Evolutionary conservation across 2,888 invertebrate genomes (phyloP).

Genomic region (Oxystoma pomonae): DNA sequence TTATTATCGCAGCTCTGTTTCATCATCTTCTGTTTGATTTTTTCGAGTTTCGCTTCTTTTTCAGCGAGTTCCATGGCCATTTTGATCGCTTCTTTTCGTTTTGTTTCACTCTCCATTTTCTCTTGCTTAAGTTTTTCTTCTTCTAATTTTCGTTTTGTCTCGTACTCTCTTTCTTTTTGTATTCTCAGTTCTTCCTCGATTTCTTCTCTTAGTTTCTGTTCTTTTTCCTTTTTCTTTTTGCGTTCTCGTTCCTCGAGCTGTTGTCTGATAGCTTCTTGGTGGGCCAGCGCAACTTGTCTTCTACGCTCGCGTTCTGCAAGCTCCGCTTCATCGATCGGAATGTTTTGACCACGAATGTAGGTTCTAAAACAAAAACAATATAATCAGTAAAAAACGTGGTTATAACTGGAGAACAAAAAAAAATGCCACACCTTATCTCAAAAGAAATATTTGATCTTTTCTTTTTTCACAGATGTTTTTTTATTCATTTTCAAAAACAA

Average conservation of each 20-base stretch:
- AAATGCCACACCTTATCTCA: too few species aligned
- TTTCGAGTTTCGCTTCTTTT: slow-evolving; percentile 57
- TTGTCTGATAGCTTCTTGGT: slow-evolving; percentile 80
- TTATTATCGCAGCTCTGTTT: slow-evolving; percentile 31
- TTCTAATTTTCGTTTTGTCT: slow-evolving; percentile 64
- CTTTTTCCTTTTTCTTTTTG: slow-evolving; percentile 70
- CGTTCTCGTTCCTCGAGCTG: slow-evolving; percentile 82
- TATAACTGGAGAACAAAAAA: too few species aligned
- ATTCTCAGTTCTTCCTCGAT: slow-evolving; percentile 75
- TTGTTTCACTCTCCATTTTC: slow-evolving; percentile 66
- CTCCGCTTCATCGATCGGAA: slow-evolving; percentile 73
- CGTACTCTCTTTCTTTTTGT: slow-evolving; percentile 67
- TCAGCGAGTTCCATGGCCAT: slow-evolving; percentile 72
- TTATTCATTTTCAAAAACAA: too few species aligned
- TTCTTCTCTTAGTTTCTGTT: slow-evolving; percentile 71
- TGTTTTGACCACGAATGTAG: slow-evolving; percentile 82
- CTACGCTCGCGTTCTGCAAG: slow-evolving; percentile 77
- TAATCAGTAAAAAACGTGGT: too few species aligned
- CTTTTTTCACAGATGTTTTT: too few species aligned
- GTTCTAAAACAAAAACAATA: slow-evolving; percentile 52
- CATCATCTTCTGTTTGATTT: slow-evolving; percentile 34
- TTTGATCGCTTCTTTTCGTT: slow-evolving; percentile 70
- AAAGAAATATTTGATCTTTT: too few species aligned
- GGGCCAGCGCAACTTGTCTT: slow-evolving; percentile 77
- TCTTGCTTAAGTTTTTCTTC: slow-evolving; percentile 65